Percentiles rank a stretch among this genome's conserved stretches.
phyloP scores from a whole-genome alignment of 2,797 vertebrate genomes.

The Alfaro cultratus region DNA sequence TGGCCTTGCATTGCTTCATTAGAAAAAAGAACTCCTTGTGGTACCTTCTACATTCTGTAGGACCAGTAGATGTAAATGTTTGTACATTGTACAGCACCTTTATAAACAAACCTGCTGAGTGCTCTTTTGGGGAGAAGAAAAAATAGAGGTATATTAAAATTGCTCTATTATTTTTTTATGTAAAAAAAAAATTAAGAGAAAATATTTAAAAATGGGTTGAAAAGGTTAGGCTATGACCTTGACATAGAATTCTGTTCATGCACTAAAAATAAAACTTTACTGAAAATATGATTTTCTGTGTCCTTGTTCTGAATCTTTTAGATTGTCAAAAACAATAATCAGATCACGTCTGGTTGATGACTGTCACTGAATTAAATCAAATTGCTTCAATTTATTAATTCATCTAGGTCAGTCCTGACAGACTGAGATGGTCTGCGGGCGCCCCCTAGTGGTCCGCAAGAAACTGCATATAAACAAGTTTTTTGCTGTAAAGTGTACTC shows the following conservation, averaged over 20 bases:
- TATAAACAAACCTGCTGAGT: constrained; percentile 91
- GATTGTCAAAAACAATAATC: neutral
- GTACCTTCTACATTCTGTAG: constrained; percentile 83
- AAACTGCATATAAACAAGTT: no score
- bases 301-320: constrained; percentile 25
- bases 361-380: neutral
- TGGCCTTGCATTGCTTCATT: constrained; percentile 90
- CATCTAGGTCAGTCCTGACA: neutral
- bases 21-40: constrained; percentile 75
- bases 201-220: constrained; percentile 78
- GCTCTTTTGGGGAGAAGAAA: constrained; percentile 81
- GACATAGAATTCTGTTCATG: constrained; percentile 86
- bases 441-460: no score
- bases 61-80: constrained; percentile 94
- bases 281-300: constrained; percentile 56
- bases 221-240: constrained; percentile 75
- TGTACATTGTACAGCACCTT: constrained; percentile 99
- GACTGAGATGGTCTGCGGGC: no score
- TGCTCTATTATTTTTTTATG: constrained; percentile 99
- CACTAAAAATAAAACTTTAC: constrained; percentile 81
- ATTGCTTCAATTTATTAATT: neutral
- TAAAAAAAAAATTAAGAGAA: constrained; percentile 78
- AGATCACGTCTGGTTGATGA: neutral
- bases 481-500: no score
- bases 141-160: constrained; percentile 93